A percentile compares a stretch with the other conserved stretches of the same genome.
Evolutionary conservation across 2,113 vertebrate genomes (phyloP).

Genomic region (Bothrops jararaca): DNA sequence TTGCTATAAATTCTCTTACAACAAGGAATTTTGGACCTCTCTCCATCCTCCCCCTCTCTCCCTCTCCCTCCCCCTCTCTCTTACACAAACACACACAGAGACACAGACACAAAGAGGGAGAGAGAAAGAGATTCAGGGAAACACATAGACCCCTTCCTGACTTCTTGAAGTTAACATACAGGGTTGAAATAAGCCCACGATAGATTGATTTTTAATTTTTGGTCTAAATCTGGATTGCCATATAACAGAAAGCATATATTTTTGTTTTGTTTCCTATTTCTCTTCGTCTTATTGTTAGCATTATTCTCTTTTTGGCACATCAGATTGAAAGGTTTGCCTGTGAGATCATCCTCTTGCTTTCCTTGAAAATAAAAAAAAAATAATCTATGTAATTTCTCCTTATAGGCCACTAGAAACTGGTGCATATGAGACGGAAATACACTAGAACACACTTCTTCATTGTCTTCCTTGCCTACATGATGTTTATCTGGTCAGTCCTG

Average conservation of each 20-base stretch:
- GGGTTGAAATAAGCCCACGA: neutral
- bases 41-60: neutral
- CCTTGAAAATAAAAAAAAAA: conserved; percentile 9
- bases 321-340: neutral
- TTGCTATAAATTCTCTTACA: neutral
- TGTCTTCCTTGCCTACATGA: conserved; percentile 31
- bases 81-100: too few relatives aligned
- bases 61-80: too few relatives aligned
- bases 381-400: conserved; percentile 12
- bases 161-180: neutral
- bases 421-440: conserved; percentile 5
- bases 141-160: neutral
- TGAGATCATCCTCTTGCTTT: neutral
- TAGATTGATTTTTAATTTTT: neutral
- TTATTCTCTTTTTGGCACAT: neutral
- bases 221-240: neutral
- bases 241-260: neutral
- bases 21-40: neutral
- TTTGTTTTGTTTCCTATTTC: neutral
- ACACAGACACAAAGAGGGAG: too few relatives aligned
- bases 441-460: neutral
- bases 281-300: neutral
- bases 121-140: too few relatives aligned
- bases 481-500: conserved; percentile 45
- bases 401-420: neutral